Evolutionary conservation across 1,140 invertebrate species (phyloP).

Genomic region (Marisa cornuarietis): DNA sequence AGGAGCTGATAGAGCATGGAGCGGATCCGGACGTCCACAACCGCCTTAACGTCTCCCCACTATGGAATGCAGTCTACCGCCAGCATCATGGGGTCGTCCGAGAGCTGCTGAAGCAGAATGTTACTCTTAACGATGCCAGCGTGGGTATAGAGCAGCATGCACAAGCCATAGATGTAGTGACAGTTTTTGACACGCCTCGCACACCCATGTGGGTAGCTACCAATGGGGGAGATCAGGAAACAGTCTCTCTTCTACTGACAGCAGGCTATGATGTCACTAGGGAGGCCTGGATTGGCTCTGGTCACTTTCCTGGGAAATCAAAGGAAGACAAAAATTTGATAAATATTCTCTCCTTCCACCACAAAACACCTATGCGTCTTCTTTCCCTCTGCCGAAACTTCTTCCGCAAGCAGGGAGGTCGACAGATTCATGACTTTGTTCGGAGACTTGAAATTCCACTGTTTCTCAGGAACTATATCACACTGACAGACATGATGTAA

Average conservation of each 20-base stretch:
- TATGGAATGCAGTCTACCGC: slow-evolving; percentile 58
- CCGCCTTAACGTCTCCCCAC: slow-evolving; percentile 41
- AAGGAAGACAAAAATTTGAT: slow-evolving; percentile 20
- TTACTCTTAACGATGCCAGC: slow-evolving; percentile 40
- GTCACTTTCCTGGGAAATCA: slow-evolving; percentile 28
- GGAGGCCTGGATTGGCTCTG: slow-evolving; percentile 46
- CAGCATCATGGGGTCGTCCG: slow-evolving; percentile 41
- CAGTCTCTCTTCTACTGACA: slow-evolving; percentile 37
- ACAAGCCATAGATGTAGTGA: slow-evolving; percentile 34
- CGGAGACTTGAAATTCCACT: slow-evolving; percentile 42
- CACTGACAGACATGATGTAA: slow-evolving; percentile 32
- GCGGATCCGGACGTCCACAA: slow-evolving; percentile 50
- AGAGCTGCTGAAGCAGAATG: slow-evolving; percentile 49
- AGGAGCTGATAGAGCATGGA: slow-evolving; percentile 44
- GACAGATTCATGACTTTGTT: slow-evolving; percentile 30
- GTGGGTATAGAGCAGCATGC: slow-evolving; percentile 52
- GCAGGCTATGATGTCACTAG: slow-evolving; percentile 48
- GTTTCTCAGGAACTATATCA: slow-evolving; percentile 45
- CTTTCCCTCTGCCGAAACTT: slow-evolving; percentile 43
- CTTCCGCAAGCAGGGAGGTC: slow-evolving; percentile 39
- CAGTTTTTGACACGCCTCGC: slow-evolving; percentile 35
- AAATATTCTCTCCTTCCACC: slow-evolving; percentile 34
- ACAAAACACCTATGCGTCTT: slow-evolving; percentile 38
- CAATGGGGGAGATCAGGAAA: slow-evolving; percentile 27
- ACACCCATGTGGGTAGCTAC: slow-evolving; percentile 52